These are phyloP conservation scores for Alexandromys fortis DNA, from an alignment of 2,113 vertebrate genomes.

Conservation along the genomic window DNA sequence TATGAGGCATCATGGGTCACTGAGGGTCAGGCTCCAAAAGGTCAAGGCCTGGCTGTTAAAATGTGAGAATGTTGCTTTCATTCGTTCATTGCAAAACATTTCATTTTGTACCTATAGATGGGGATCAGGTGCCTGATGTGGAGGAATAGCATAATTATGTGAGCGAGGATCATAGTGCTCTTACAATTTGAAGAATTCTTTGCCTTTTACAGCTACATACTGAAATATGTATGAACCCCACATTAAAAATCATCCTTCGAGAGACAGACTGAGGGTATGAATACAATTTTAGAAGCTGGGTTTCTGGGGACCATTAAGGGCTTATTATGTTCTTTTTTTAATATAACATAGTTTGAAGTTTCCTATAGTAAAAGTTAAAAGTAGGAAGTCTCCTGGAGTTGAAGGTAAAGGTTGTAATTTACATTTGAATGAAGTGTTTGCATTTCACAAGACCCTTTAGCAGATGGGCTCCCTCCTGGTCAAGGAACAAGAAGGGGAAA, in stretches of 20 bases:
- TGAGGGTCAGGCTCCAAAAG: neutral
- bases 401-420: slow-evolving; percentile 75
- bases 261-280: slow-evolving; percentile 26
- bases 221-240: slow-evolving; percentile 70
- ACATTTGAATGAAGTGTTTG: slow-evolving; percentile 72
- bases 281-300: slow-evolving; percentile 57
- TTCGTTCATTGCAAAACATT: neutral
- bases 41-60: neutral
- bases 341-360: slow-evolving; percentile 46
- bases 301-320: neutral
- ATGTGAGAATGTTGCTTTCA: neutral
- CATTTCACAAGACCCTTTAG: slow-evolving; percentile 55
- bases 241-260: slow-evolving; percentile 43
- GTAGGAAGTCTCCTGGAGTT: slow-evolving; percentile 52
- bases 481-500: neutral
- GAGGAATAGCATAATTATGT: slow-evolving; percentile 5
- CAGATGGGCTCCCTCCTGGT: neutral
- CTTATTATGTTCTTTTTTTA: slow-evolving; percentile 55
- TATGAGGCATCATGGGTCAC: neutral
- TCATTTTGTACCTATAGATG: neutral
- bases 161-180: neutral
- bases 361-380: slow-evolving; percentile 66
- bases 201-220: slow-evolving; percentile 36
- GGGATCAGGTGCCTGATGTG: neutral
- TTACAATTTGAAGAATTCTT: slow-evolving; percentile 2